Evolutionary conservation across 35 echinoderm and acorn worm species (phyloP), one percentile per base, ranked within the genome.

Genomic region (Apostichopus parvimensis): DNA sequence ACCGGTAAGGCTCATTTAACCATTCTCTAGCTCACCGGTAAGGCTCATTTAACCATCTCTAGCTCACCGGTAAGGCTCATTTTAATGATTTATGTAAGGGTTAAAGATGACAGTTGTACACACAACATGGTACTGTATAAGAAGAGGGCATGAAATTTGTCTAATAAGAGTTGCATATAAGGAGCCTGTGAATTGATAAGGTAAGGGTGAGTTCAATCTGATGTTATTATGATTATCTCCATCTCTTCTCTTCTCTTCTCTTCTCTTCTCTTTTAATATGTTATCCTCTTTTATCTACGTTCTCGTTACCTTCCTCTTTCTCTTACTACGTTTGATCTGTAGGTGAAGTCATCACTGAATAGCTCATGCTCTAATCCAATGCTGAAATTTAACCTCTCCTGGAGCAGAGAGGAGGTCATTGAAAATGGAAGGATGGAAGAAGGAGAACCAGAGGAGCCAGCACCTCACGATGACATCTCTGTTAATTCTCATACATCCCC

Each of bases 381-480:
- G n/a, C 88, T 90, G 1, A 90, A 78, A 71, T 90, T 90, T 53
- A 52, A 75, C 24, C 70, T 90, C 9, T 77, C 66, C n/a, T 90
- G 88, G 88, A 90, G 68, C 9, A 90, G 73, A 14, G 88, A 90
- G 34, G 88, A 90, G 12, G 73, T 62, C 54, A 17, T 90, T 9
- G 88, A 78, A 62, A 90, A 90, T 77, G 88, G 88, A 15, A 78
- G 28, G 28, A 28, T 62, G 58, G 86, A 56, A 9, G 73, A 90
- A 54, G 66, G 53, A n/a, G 88, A 78, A 6, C 45, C 4, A 26
- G 25, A 77, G 88, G 88, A 90, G 5, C 55, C 20, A 62, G 20
- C 64, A 71, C 18, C 58, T 71, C 57, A 66, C 71, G 85, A 23
- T 14, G 58, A 66, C 21, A 71, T 71, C 85, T 87, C 85, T 14